Conservation (phyloP, 2,113 vertebrate genomes). For the Gnathonemus echidnorhynchus region DNA sequence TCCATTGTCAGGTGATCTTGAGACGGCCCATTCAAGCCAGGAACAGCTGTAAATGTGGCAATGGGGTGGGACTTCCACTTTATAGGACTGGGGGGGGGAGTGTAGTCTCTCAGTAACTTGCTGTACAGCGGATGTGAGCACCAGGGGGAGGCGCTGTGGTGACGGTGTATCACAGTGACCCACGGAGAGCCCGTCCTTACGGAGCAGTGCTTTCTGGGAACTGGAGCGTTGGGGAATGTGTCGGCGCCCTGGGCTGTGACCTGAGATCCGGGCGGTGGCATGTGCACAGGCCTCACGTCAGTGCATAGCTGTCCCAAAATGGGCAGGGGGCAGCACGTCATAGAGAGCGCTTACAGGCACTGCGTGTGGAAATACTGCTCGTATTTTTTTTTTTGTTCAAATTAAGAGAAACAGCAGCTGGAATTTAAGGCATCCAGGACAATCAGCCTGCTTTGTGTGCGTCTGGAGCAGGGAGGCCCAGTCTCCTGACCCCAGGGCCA, state of each 20-base stretch:
- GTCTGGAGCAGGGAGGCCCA: constrained; percentile 6
- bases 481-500: constrained; percentile 30
- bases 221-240: background rate
- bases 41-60: background rate
- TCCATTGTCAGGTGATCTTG: background rate
- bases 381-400: background rate
- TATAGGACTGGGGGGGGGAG: background rate
- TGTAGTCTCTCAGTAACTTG: background rate
- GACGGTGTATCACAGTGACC: background rate
- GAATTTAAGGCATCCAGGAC: constrained; percentile 12
- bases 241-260: background rate
- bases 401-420: background rate
- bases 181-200: background rate
- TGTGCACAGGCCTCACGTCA: background rate
- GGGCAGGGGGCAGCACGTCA: background rate
- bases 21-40: background rate
- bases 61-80: background rate
- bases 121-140: background rate
- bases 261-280: background rate
- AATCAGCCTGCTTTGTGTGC: constrained; percentile 25
- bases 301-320: background rate
- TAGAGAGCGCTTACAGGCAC: background rate
- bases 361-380: background rate
- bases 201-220: background rate
- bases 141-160: background rate